A percentile compares a stretch with the other conserved stretches of the same genome.
Evolutionary conservation across 2,113 vertebrate genomes (phyloP).

Genomic region (Sialia sialis): DNA sequence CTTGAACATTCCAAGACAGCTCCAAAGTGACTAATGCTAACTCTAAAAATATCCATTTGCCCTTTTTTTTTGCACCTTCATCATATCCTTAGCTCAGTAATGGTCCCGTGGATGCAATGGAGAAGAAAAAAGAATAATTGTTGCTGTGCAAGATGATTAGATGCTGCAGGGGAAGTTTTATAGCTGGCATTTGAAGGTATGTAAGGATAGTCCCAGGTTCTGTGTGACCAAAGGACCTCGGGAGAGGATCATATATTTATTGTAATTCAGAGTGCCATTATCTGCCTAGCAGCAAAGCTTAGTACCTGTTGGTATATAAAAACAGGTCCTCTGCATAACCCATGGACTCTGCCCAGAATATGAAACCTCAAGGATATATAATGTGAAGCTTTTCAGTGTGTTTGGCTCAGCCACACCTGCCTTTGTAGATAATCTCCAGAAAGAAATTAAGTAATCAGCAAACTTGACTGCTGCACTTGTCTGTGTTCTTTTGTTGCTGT

Average conservation of each 20-base stretch:
- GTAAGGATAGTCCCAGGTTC: background rate
- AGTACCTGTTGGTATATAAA: background rate
- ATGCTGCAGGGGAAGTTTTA: background rate
- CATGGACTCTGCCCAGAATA: background rate
- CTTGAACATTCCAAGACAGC: background rate
- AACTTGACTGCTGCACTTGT: background rate
- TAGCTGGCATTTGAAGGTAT: rapidly evolving
- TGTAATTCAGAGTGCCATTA: background rate
- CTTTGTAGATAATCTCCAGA: background rate
- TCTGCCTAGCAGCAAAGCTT: background rate
- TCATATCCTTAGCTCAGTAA: background rate
- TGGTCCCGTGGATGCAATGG: background rate
- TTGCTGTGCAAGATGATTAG: background rate
- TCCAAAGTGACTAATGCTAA: background rate
- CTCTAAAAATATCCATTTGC: background rate
- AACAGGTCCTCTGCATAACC: background rate
- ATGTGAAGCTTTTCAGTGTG: background rate
- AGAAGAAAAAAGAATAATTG: background rate
- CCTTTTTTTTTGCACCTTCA: rapidly evolving
- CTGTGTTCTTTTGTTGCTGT: background rate
- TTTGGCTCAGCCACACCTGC: background rate
- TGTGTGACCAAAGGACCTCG: background rate
- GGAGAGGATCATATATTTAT: background rate
- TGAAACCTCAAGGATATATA: background rate
- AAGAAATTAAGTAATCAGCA: background rate